Conservation (phyloP, 2,113 vertebrate species). For the Mystacornis crossleyi region DNA sequence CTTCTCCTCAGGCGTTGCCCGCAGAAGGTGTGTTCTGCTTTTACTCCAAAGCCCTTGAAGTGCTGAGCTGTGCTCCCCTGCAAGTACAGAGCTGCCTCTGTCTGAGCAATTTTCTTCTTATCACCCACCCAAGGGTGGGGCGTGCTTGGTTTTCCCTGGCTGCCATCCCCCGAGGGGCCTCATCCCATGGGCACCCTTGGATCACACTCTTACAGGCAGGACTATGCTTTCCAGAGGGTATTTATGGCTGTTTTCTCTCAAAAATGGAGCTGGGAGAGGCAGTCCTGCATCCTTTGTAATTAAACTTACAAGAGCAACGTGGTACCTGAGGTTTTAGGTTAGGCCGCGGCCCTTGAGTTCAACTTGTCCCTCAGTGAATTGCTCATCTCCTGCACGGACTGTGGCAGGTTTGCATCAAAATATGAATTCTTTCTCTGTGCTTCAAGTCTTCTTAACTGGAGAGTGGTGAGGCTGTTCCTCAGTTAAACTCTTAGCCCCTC, state of each 20-base stretch:
- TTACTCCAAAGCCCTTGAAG: not conserved
- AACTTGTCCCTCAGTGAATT: not conserved
- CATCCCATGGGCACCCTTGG: not conserved
- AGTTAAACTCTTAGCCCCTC: not conserved
- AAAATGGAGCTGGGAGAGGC: not conserved
- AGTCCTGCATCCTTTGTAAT: not conserved
- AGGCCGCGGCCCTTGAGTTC: rapidly evolving
- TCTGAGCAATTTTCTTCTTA: not conserved
- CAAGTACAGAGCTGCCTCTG: not conserved
- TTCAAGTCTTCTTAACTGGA: not conserved
- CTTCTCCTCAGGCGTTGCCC: not conserved
- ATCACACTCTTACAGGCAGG: not conserved
- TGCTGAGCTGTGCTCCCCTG: not conserved
- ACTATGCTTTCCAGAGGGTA: rapidly evolving
- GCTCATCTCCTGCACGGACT: not conserved
- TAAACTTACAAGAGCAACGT: not conserved
- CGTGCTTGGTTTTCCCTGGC: not conserved
- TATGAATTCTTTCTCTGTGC: not conserved
- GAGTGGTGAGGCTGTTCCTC: not conserved
- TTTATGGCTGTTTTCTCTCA: not conserved
- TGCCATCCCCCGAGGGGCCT: not conserved
- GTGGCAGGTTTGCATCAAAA: not conserved
- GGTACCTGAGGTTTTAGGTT: not conserved
- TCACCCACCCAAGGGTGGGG: not conserved
- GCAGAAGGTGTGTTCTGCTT: not conserved